Percentiles rank a stretch among this genome's conserved stretches.
phyloP scores from a whole-genome alignment of 2,797 vertebrate genomes.

The Crocidura indochinensis region DNA sequence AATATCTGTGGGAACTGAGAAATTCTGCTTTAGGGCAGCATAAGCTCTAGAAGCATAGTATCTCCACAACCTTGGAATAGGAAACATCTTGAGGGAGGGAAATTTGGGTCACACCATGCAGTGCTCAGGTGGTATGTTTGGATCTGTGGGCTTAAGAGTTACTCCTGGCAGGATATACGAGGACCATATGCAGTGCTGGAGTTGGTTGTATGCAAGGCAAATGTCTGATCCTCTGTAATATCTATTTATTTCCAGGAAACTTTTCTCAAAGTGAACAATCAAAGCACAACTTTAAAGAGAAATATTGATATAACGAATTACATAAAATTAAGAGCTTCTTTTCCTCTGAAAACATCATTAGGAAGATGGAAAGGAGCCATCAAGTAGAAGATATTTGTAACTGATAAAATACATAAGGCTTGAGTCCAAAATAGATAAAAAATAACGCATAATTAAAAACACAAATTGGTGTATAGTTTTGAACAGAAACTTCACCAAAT shows the following conservation, averaged over 20 bases:
- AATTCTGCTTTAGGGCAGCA: no score
- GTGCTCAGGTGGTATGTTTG: no score
- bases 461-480: not conserved
- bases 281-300: conserved; percentile 44
- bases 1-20: no score
- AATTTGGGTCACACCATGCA: no score
- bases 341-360: conserved; percentile 7
- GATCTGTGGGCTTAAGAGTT: no score
- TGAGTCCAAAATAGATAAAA: not conserved
- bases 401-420: conserved; percentile 1
- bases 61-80: no score
- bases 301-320: not conserved
- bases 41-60: no score
- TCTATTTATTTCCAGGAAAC: not conserved
- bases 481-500: not conserved
- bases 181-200: no score
- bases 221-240: no score
- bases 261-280: not conserved
- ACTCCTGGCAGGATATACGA: no score
- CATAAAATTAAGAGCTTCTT: conserved; percentile 20
- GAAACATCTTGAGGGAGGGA: no score
- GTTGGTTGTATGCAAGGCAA: no score
- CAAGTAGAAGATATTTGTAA: conserved; percentile 44
- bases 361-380: not conserved
- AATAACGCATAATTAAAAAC: conserved; percentile 31